Evolutionary conservation across 2,797 vertebrate genomes (phyloP).

Genomic region (Myoxocephalus aenaeus): DNA sequence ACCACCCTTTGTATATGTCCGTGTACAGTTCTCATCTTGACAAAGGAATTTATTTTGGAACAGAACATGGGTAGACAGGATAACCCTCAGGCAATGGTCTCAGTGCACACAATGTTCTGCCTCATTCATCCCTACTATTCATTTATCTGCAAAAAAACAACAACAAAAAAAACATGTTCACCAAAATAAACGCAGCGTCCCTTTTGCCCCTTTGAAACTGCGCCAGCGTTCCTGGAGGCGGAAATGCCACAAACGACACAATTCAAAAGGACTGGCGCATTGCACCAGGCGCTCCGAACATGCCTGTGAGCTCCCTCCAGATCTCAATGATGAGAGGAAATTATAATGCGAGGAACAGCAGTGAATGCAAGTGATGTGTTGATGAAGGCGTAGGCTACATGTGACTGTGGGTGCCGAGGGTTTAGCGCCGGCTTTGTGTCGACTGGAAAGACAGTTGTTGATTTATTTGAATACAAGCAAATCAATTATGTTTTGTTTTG

Average conservation of each 20-base stretch:
- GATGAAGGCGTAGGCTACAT: conserved; percentile 33
- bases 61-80: conserved; percentile 1
- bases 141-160: conserved; percentile 52
- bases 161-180: conserved; percentile 41
- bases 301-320: conserved; percentile 46
- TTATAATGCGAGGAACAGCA: conserved; percentile 25
- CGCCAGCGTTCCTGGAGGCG: conserved; percentile 55
- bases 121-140: conserved; percentile 54
- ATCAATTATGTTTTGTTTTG: conserved; percentile 28
- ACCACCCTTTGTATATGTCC: not conserved
- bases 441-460: conserved; percentile 9
- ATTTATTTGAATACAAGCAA: conserved; percentile 11
- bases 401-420: not conserved
- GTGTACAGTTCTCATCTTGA: conserved; percentile 5
- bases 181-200: conserved; percentile 49
- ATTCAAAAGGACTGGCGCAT: conserved; percentile 47
- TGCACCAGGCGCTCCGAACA: conserved; percentile 28
- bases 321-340: conserved; percentile 31
- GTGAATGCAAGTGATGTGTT: conserved; percentile 17
- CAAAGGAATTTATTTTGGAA: conserved; percentile 15
- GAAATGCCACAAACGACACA: conserved; percentile 43
- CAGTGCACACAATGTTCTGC: conserved; percentile 23
- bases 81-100: conserved; percentile 29
- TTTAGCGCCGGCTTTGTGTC: conserved; percentile 18
- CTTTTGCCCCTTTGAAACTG: conserved; percentile 40